Evolutionary conservation across 1,140 invertebrate species (phyloP), one percentile per base, ranked within the genome.

Genomic region (Zophobas atratus): DNA sequence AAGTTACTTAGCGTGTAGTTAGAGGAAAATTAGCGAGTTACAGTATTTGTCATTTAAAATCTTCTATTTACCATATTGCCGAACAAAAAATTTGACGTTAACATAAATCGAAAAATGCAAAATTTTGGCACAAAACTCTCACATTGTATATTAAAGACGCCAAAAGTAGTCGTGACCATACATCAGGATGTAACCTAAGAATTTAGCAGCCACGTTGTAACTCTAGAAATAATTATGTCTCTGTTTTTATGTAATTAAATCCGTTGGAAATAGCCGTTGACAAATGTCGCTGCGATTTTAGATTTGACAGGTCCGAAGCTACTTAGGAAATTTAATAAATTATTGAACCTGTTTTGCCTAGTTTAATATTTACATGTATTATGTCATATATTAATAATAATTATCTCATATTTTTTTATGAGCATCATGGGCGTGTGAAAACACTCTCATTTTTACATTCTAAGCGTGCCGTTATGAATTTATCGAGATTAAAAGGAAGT

Each of bases 291-390:
- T 2, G 32, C 20, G 33, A 33, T 20, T 63, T 8, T 20, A 20
- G 57, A 63, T 41, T 32, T 67, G 60, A 67, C 60, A 67, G 60
- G 36, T 67, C 20, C 1, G 60, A 67, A 38, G 60, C 60, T 67
- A 67, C 60, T 67, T 67, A 67, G 43, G 60, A 67, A 67, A 67
- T 67, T 67, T 43, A 67, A 67, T 67, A 67, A 67, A 67, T 67
- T 46, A 67, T 67, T 67, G 60, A 33, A 67, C 60, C 60, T 67
- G 60, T 67, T 67, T 67, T 33, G 39, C 39, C 60, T 67, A 43
- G 39, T 67, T 57, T 57, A 34, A 57, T 35, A 35, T 57, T 67
- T 67, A 43, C 56, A 6, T 20, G 60, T 67, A 41, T 67, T 67
- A 67, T 43, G 60, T 67, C 60, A 67, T n/a, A 60, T 60, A 60